A percentile compares a stretch with the other conserved stretches of the same genome.
Evolutionary conservation across 2,888 invertebrate species (phyloP).

Genomic region (Pteria penguin): DNA sequence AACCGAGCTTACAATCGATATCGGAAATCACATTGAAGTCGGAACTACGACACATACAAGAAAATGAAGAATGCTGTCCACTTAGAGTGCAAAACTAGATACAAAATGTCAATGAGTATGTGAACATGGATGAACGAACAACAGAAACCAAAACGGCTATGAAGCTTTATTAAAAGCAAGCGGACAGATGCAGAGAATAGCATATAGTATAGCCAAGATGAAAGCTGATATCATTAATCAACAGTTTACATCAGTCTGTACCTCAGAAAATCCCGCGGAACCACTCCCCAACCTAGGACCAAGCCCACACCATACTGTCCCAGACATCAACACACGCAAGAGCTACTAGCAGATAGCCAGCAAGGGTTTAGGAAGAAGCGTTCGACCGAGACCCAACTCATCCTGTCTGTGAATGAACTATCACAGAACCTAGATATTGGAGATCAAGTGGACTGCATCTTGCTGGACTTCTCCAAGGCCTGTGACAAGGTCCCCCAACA

Average conservation of each 20-base stretch:
- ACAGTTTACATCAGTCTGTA: not conserved
- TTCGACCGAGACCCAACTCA: not conserved
- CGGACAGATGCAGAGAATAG: not conserved
- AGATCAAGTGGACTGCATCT: conserved; percentile 32
- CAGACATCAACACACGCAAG: not conserved
- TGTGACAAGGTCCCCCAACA: conserved; percentile 5
- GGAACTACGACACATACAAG: not conserved
- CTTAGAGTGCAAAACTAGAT: not conserved
- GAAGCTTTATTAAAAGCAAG: not conserved
- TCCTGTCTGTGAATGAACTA: not conserved
- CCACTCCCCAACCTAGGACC: not conserved
- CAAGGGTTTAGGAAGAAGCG: not conserved
- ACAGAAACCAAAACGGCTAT: not conserved
- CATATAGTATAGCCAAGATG: not conserved
- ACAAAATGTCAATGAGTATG: not conserved
- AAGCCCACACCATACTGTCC: not conserved
- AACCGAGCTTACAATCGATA: not conserved
- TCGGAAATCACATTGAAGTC: not conserved
- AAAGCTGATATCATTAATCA: not conserved
- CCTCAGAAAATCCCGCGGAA: not conserved
- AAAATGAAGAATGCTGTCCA: not conserved
- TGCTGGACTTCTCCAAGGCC: conserved; percentile 46
- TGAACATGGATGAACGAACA: not conserved
- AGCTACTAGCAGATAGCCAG: not conserved
- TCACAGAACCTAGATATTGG: not conserved